Conservation (phyloP, 2,113 vertebrate genomes). For the Spea multiplicata region DNA sequence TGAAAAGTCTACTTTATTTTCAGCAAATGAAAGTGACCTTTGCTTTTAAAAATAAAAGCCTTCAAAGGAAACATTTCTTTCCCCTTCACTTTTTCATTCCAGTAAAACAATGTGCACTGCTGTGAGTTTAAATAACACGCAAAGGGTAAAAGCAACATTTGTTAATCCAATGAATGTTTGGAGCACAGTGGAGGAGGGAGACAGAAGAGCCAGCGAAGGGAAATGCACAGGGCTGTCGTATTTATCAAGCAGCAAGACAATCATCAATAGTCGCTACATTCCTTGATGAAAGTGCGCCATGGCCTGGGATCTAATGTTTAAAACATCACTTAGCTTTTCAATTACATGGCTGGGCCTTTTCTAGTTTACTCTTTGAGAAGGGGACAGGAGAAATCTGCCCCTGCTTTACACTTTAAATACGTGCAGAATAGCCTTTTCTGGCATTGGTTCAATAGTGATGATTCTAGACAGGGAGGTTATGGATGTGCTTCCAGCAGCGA, state of each 20-base stretch:
- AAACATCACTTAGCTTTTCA: slow-evolving; percentile 32
- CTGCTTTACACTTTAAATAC: too few species aligned
- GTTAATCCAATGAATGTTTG: slow-evolving; percentile 7
- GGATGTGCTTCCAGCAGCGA: too few species aligned
- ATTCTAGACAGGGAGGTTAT: too few species aligned
- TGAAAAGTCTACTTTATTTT: slow-evolving; percentile 19
- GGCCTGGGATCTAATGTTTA: slow-evolving; percentile 31
- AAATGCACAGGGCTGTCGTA: slow-evolving; percentile 13
- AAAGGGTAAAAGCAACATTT: slow-evolving; percentile 29
- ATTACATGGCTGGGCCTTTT: slow-evolving; percentile 34
- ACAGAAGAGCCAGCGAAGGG: slow-evolving; percentile 1
- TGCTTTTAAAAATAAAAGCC: slow-evolving; percentile 24
- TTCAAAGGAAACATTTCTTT: slow-evolving; percentile 7
- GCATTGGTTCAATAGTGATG: too few species aligned
- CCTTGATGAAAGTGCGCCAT: slow-evolving; percentile 27
- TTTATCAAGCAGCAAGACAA: slow-evolving; percentile 26
- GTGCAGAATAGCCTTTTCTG: too few species aligned
- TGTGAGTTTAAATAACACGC: slow-evolving; percentile 10
- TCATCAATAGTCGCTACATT: slow-evolving; percentile 28
- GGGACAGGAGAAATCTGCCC: background rate
- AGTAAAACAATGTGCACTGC: slow-evolving; percentile 31
- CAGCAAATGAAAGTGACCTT: slow-evolving; percentile 35
- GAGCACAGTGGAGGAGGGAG: background rate
- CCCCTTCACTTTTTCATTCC: slow-evolving; percentile 13
- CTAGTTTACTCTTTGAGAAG: background rate